Conservation (phyloP, 2,797 vertebrate genomes). For the Vespertilio murinus region DNA sequence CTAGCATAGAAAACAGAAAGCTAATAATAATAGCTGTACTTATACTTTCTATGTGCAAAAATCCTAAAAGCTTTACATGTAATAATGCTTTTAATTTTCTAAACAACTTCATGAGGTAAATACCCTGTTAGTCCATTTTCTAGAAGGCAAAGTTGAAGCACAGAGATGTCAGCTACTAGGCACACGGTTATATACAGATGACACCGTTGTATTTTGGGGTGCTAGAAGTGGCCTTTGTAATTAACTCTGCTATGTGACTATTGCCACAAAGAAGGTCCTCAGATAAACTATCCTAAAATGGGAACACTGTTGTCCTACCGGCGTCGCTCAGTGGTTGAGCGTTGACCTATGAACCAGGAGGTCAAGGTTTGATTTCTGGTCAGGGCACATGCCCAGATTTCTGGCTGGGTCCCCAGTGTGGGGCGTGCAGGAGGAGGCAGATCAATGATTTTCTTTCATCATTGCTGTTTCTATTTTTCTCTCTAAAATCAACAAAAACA, state of each 20-base stretch:
- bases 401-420: too few species aligned
- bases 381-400: too few species aligned
- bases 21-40: not conserved
- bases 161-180: not conserved
- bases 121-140: not conserved
- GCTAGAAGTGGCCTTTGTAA: not conserved
- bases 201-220: not conserved
- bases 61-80: not conserved
- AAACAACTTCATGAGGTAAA: not conserved
- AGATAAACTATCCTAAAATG: not conserved
- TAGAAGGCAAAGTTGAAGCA: not conserved
- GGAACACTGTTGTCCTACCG: not conserved
- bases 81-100: slow-evolving; percentile 26
- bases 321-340: too few species aligned
- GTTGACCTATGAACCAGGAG: too few species aligned
- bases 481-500: too few species aligned
- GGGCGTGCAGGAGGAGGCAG: too few species aligned
- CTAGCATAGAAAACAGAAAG: not conserved
- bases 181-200: not conserved
- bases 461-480: too few species aligned
- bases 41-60: not conserved
- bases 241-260: not conserved
- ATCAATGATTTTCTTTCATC: too few species aligned
- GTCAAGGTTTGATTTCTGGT: too few species aligned
- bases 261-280: not conserved